Base-by-base conservation (phyloP, 2,888 invertebrate species). In the Eupithecia vulgata region DNA sequence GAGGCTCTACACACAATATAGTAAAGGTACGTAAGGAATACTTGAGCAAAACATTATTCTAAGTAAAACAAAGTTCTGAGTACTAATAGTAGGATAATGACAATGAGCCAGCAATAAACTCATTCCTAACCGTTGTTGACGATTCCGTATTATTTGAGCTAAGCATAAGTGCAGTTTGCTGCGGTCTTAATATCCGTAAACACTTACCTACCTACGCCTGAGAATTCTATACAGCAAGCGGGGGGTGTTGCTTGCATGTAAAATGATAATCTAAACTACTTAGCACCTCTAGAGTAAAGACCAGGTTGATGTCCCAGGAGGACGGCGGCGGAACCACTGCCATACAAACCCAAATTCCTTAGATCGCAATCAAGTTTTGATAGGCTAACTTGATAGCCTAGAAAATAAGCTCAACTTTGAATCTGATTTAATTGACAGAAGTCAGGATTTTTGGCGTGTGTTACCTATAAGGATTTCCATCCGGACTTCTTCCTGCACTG, bases 21-120 rank as follows among this genome's bases (percentile, higher is more conserved):
- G 34, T 1, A n/a, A n/a, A n/a, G n/a, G n/a, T 17, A 17, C 8
- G 17, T 61, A 61, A 61, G 21, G 25, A 10, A 17, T 10, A 42
- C 25, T 67, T 12, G 59, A 62, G 52, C 64, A 67, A 69, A 73
- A 70, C 52, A 72, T 70, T 62, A 77, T 70, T 71, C 75, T 68
- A 71, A 52, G 69, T 62, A 37, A 35, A 70, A n/a, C 42, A 17
- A 52, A 66, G 61, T 62, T 48, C 21, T 62, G 30, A 57, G 67
- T 72, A 64, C 48, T 68, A 70, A 64, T 71, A 34, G 68, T 34
- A 35, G 30, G 64, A 68, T 72, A 67, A 65, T 62, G 74, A 42
- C 64, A 61, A 69, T 70, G 52, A 52, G 25, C 21, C 21, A 25
- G 52, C 52, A 21, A 52, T 52, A 52, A 52, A 52, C 52, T 52